Evolutionary conservation across 2,888 invertebrate species (phyloP).

Genomic region (Lymantria monacha): DNA sequence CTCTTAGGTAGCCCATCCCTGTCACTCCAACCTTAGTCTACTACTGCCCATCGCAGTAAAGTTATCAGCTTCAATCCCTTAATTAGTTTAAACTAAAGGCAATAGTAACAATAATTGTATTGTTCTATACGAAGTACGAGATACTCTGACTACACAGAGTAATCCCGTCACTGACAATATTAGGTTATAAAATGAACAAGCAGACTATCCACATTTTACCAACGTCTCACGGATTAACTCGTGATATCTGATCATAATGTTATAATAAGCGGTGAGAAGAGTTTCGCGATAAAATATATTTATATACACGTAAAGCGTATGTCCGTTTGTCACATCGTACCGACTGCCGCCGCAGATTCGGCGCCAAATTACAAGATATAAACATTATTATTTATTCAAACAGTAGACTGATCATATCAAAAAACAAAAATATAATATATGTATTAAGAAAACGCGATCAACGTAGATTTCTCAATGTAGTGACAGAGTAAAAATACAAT

Average conservation of each 20-base stretch:
- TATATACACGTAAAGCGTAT: constrained; percentile 31
- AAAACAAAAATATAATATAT: constrained; percentile 16
- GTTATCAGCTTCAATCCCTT: too few species aligned
- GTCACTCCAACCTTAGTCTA: too few species aligned
- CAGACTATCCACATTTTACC: background rate
- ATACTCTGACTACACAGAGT: too few species aligned
- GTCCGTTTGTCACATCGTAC: constrained; percentile 4
- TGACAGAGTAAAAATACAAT: too few species aligned
- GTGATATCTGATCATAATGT: constrained; percentile 59
- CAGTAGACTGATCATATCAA: constrained; percentile 22
- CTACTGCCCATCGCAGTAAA: too few species aligned
- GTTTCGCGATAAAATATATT: constrained; percentile 49
- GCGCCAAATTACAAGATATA: constrained; percentile 30
- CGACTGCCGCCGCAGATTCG: constrained; percentile 13
- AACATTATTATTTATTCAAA: constrained; percentile 24
- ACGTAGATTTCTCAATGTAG: too few species aligned
- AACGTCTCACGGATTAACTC: constrained; percentile 44
- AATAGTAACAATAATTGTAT: too few species aligned
- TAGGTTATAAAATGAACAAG: too few species aligned
- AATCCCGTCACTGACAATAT: too few species aligned
- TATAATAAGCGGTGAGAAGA: constrained; percentile 49
- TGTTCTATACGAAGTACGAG: too few species aligned
- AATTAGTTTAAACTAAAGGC: too few species aligned
- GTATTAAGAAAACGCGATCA: background rate
- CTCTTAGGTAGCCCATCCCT: too few species aligned